Percentiles rank a stretch among this genome's conserved stretches.
These are phyloP conservation scores for Agapornis canus DNA, from an alignment of 2,797 vertebrate species.

Conservation along the genomic window DNA sequence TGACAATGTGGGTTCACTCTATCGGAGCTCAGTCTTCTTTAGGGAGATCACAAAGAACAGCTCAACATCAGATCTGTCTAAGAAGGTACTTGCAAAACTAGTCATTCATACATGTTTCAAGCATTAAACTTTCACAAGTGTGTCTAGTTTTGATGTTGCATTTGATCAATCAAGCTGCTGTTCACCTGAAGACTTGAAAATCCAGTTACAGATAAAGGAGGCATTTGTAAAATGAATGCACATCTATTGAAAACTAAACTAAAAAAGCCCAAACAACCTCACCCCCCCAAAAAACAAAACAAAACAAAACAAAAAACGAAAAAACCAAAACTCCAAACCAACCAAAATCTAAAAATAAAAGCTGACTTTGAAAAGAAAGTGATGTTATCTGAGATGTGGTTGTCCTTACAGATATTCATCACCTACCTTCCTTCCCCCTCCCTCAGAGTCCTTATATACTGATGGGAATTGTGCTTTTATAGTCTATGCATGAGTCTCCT, in stretches of 20 bases:
- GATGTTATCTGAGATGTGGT: background rate
- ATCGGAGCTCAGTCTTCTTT: background rate
- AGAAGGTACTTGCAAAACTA: background rate
- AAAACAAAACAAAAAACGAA: background rate
- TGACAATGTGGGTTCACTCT: background rate
- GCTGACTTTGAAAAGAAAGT: background rate
- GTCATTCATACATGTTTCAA: background rate
- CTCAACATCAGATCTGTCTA: background rate
- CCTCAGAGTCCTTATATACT: background rate
- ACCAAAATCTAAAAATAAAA: background rate
- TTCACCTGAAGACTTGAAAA: background rate
- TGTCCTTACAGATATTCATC: background rate
- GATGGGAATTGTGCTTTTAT: background rate
- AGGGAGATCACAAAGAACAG: background rate
- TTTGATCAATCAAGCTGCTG: background rate
- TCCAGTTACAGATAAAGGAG: background rate
- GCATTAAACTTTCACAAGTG: background rate
- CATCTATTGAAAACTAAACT: background rate
- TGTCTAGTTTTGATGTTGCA: background rate
- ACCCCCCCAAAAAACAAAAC: background rate
- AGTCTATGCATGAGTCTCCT: background rate
- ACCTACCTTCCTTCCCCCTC: background rate
- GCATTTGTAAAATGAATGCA: background rate
- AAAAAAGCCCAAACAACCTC: background rate
- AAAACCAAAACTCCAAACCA: rapidly evolving